These are phyloP conservation scores for Istiophorus platypterus DNA, from an alignment of 2,113 vertebrate species.

Conservation along the genomic window DNA sequence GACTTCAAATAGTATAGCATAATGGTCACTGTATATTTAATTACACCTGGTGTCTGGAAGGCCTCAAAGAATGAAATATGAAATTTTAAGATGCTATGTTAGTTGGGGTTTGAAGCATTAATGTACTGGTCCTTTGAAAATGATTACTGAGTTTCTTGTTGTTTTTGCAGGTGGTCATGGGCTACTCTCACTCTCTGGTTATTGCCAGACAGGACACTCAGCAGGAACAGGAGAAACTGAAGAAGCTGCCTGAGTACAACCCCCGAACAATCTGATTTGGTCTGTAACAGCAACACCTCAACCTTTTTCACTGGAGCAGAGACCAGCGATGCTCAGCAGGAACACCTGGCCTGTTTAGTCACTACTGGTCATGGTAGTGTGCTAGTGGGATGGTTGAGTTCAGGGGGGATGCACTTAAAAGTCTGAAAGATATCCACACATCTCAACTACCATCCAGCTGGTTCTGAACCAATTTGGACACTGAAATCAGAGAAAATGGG, in stretches of 20 bases:
- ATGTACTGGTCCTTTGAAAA: not conserved
- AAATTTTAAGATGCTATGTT: too few species aligned
- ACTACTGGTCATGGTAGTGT: constrained; percentile 46
- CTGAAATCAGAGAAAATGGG: constrained; percentile 39
- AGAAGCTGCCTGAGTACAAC: constrained; percentile 96
- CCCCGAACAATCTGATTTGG: constrained; percentile 91
- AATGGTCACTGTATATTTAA: too few species aligned
- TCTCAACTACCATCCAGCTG: constrained; percentile 65
- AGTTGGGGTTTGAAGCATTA: too few species aligned
- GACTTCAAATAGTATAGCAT: too few species aligned
- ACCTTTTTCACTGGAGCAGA: constrained; percentile 39
- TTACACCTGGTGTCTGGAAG: too few species aligned
- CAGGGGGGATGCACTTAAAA: constrained; percentile 31
- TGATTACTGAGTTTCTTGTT: not conserved
- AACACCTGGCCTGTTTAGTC: constrained; percentile 56
- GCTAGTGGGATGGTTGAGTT: constrained; percentile 50
- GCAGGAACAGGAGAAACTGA: constrained; percentile 90
- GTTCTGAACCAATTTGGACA: constrained; percentile 57
- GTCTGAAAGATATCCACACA: constrained; percentile 53
- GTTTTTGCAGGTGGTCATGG: constrained; percentile 92
- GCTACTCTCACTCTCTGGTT: constrained; percentile 91
- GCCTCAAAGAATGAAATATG: too few species aligned
- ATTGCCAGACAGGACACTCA: constrained; percentile 92
- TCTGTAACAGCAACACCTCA: constrained; percentile 17
- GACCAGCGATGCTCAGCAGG: constrained; percentile 69